These are phyloP conservation scores for Lottia gigantea DNA, from an alignment of 2,888 invertebrate genomes.

Conservation along the genomic window DNA sequence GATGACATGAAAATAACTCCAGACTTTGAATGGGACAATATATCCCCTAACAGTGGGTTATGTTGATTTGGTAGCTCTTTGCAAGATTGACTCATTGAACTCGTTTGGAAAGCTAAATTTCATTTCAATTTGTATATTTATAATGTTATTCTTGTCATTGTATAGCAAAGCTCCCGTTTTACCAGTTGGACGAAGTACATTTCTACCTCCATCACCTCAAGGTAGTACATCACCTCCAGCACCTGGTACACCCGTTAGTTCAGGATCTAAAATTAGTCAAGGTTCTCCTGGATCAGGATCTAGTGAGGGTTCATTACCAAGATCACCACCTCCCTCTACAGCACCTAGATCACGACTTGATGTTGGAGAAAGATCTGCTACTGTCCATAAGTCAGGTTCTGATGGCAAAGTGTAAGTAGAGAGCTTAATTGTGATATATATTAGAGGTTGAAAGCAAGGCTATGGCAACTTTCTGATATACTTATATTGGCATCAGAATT, in stretches of 20 bases:
- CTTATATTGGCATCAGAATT: too few species aligned
- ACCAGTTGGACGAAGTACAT: not conserved
- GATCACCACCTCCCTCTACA: conserved; percentile 13
- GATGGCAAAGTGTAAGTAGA: conserved; percentile 15
- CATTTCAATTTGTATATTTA: not conserved
- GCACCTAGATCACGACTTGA: not conserved
- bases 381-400: conserved; percentile 13
- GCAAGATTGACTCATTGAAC: too few species aligned
- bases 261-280: not conserved
- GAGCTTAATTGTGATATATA: too few species aligned
- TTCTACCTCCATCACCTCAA: not conserved
- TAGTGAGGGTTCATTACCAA: not conserved
- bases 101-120: too few species aligned
- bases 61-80: too few species aligned
- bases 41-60: too few species aligned
- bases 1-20: too few species aligned
- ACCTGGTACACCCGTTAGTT: not conserved
- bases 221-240: not conserved
- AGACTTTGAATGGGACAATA: too few species aligned
- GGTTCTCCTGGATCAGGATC: not conserved
- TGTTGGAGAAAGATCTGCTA: conserved; percentile 13
- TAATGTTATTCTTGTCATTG: not conserved
- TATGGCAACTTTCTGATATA: too few species aligned
- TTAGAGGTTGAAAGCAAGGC: too few species aligned
- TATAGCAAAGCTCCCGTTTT: not conserved